These are phyloP conservation scores for Druceiella hillmani DNA, from an alignment of 2,888 invertebrate genomes.

Conservation along the genomic window DNA sequence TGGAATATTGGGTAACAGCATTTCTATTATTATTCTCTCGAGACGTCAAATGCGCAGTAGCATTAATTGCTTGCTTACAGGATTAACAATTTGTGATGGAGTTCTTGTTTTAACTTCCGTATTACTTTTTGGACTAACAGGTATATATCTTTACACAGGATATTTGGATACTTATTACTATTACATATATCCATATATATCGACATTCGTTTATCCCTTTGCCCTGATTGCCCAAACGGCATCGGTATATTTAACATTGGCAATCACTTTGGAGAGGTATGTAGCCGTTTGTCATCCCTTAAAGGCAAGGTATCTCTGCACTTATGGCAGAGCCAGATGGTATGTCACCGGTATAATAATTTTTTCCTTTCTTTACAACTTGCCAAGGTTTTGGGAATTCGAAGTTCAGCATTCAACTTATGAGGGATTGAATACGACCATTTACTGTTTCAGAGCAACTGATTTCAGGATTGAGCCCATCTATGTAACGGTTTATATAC, in stretches of 20 bases:
- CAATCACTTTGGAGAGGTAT: slow-evolving; percentile 78
- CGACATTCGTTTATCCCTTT: slow-evolving; percentile 64
- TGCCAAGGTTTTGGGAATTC: slow-evolving; percentile 63
- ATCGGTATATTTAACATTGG: slow-evolving; percentile 74
- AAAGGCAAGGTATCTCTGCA: slow-evolving; percentile 72
- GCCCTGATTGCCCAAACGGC: slow-evolving; percentile 78
- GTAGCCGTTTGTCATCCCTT: slow-evolving; percentile 80
- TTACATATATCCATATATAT: slow-evolving; percentile 63
- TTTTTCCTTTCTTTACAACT: slow-evolving; percentile 69
- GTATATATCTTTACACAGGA: slow-evolving; percentile 69
- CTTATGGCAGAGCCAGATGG: slow-evolving; percentile 71
- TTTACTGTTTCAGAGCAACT: slow-evolving; percentile 60
- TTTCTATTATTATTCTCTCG: slow-evolving; percentile 76
- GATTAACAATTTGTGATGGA: slow-evolving; percentile 79
- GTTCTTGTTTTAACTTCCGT: slow-evolving; percentile 71
- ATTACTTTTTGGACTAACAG: slow-evolving; percentile 69
- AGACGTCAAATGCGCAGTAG: slow-evolving; percentile 84
- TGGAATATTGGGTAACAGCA: slow-evolving; percentile 74
- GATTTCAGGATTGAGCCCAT: slow-evolving; percentile 54
- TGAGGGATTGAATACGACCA: slow-evolving; percentile 44
- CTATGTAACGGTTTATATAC: slow-evolving; percentile 73
- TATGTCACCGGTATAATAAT: slow-evolving; percentile 68
- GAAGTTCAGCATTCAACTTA: slow-evolving; percentile 31
- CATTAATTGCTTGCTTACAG: slow-evolving; percentile 80
- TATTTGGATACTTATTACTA: slow-evolving; percentile 61